These are phyloP conservation scores for Sebastes oblongus DNA, from an alignment of 2,797 vertebrate species.

Conservation along the genomic window DNA sequence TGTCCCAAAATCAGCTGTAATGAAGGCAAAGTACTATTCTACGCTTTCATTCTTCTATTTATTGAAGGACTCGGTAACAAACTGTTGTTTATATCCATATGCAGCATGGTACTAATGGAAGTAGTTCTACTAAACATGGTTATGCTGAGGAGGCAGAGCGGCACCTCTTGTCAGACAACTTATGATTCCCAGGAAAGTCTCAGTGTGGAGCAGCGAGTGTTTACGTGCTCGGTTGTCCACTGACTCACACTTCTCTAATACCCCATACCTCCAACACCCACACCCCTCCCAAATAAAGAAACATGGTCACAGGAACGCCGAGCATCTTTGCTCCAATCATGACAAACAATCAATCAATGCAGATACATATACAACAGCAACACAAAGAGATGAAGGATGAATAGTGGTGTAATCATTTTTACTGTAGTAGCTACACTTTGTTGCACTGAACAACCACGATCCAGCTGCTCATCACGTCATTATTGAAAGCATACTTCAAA, in stretches of 20 bases:
- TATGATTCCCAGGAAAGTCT: slow-evolving; percentile 12
- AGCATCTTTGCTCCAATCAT: slow-evolving; percentile 4
- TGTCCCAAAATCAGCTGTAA: neutral
- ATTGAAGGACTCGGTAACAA: neutral
- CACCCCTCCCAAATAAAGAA: slow-evolving; percentile 7
- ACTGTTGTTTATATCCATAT: neutral
- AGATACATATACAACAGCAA: slow-evolving; percentile 4
- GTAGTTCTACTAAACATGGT: slow-evolving; percentile 29
- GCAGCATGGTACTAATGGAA: neutral
- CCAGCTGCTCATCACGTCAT: slow-evolving; percentile 29
- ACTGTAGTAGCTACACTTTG: neutral
- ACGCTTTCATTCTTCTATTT: neutral
- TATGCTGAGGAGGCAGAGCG: neutral
- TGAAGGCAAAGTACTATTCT: neutral
- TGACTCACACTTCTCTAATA: slow-evolving; percentile 47
- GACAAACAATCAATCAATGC: slow-evolving; percentile 17
- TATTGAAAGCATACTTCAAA: slow-evolving; percentile 38
- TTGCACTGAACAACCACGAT: neutral
- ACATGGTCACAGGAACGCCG: slow-evolving; percentile 12
- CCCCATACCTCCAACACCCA: slow-evolving; percentile 13
- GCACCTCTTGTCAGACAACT: neutral
- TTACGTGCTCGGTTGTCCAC: slow-evolving; percentile 6
- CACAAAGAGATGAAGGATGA: neutral
- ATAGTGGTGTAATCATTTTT: neutral
- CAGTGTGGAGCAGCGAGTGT: slow-evolving; percentile 5